Evolutionary conservation across 1,140 invertebrate species (phyloP).

Genomic region (Sweltsa coloradensis): DNA sequence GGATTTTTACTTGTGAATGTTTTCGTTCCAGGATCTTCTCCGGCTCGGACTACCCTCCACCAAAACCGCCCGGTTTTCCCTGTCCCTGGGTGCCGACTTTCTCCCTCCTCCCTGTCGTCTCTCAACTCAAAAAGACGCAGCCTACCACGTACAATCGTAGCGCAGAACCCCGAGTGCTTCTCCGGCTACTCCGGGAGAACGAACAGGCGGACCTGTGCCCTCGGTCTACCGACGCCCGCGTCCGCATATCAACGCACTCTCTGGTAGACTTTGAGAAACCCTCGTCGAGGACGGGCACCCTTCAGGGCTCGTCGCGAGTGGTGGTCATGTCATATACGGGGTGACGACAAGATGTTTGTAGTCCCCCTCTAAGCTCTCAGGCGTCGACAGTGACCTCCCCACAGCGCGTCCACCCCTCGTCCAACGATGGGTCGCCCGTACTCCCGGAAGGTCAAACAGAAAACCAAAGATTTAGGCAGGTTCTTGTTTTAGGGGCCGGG

Average conservation of each 20-base stretch:
- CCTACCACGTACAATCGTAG: constrained; percentile 79
- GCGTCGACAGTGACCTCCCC: constrained; percentile 12
- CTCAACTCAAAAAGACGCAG: constrained; percentile 24
- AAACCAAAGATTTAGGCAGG: constrained; percentile 7
- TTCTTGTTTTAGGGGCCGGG: neutral
- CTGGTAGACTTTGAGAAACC: constrained; percentile 63
- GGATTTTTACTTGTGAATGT: neutral
- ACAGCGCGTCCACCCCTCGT: constrained; percentile 12
- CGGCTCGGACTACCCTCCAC: constrained; percentile 62
- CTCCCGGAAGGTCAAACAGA: constrained; percentile 2
- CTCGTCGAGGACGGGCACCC: neutral
- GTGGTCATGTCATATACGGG: neutral
- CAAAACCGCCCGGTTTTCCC: constrained; percentile 60
- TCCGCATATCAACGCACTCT: constrained; percentile 87
- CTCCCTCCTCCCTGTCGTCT: constrained; percentile 21
- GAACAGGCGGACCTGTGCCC: constrained; percentile 61
- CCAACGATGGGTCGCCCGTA: constrained; percentile 2
- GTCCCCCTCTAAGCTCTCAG: constrained; percentile 22
- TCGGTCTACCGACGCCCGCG: constrained; percentile 76
- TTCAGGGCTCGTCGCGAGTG: neutral
- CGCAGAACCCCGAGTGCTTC: constrained; percentile 82
- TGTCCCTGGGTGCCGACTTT: constrained; percentile 23
- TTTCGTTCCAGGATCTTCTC: constrained; percentile 31
- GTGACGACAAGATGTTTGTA: constrained; percentile 12
- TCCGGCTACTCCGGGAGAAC: constrained; percentile 76